A percentile compares a stretch with the other conserved stretches of the same genome.
phyloP scores from a whole-genome alignment of 53 echinoderm and acorn worm genomes.

The Paracentrotus lividus region DNA sequence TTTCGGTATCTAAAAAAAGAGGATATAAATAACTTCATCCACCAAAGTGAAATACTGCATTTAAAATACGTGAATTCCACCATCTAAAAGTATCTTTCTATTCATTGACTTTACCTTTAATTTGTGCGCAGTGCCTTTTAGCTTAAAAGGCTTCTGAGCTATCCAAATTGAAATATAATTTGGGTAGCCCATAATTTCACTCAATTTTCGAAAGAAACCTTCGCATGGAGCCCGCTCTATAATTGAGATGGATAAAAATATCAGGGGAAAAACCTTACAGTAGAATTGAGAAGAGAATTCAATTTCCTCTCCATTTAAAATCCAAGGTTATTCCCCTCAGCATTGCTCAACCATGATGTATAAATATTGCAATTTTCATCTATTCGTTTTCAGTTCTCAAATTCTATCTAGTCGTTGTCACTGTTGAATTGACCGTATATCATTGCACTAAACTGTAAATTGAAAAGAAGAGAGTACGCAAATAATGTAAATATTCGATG shows the following conservation, averaged over 20 bases:
- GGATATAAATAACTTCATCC: too few relatives aligned
- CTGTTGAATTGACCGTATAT: neutral
- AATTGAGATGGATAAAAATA: too few relatives aligned
- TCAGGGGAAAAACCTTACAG: neutral
- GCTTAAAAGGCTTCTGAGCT: neutral
- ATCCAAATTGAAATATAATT: neutral
- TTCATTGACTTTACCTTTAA: neutral
- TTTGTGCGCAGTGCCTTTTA: neutral
- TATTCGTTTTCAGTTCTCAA: neutral
- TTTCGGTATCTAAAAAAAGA: too few relatives aligned
- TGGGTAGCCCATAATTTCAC: too few relatives aligned
- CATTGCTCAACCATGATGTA: neutral
- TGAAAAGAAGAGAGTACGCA: neutral
- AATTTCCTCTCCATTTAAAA: neutral
- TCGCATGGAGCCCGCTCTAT: neutral
- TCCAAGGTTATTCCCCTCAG: neutral
- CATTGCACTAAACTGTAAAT: neutral
- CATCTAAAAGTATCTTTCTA: neutral
- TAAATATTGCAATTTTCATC: neutral
- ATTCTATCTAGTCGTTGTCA: neutral
- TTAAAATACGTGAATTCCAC: neutral
- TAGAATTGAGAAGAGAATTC: neutral
- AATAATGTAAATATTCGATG: neutral
- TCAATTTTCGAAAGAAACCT: neutral
- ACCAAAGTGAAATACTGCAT: too few relatives aligned